Evolutionary conservation across 2,113 vertebrate species (phyloP), one percentile per base, ranked within the genome.

Genomic region (Onychorhynchus coronatus): DNA sequence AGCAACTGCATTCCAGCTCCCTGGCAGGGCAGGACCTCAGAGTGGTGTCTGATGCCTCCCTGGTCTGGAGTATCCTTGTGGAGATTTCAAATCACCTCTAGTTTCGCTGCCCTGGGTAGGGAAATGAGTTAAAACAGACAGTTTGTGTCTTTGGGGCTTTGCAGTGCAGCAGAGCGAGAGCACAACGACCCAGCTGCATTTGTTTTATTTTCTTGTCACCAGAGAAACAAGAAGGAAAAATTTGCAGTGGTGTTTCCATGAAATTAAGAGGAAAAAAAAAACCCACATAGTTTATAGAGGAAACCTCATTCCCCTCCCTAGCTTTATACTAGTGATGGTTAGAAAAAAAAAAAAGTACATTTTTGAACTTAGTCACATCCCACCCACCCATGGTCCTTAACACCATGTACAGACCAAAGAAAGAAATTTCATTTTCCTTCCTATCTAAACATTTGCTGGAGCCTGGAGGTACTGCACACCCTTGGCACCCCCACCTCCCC

Each of bases 141-240:
- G 59, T 90, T 42, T 79, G 33, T 41, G 61, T 90, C 28, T 67
- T 75, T 79, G 83, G 65, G 59, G 67, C 59, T 91, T 70, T 6
- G 2, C 83, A 82, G 92, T 88, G 93, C 95, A 87, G 77, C 25
- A 47, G 56, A 72, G 94, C 1, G 4, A 84, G 80, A 87, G 84
- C 88, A 86, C 86, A 94, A 93, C 37, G 35, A 96, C 95, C 80
- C 86, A 89, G 96, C 95, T 97, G 97, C 87, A 82, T 96, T 95
- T 97, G 96, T 98, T 98, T 98, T 98, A 96, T 98, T 98, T 94
- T 50, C 63, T 87, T 55, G 97, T 98, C 95, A 74, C 98, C 97
- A 91, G 91, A 97, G 98, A 97, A 97, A 98, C 97, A 20, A 95
- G 95, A 91, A 91, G 93, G 96, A 70, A 97, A 97, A 91, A 92